Evolutionary conservation across 2,888 invertebrate species (phyloP), one percentile per base, ranked within the genome.

Genomic region (Sinelater perroti): DNA sequence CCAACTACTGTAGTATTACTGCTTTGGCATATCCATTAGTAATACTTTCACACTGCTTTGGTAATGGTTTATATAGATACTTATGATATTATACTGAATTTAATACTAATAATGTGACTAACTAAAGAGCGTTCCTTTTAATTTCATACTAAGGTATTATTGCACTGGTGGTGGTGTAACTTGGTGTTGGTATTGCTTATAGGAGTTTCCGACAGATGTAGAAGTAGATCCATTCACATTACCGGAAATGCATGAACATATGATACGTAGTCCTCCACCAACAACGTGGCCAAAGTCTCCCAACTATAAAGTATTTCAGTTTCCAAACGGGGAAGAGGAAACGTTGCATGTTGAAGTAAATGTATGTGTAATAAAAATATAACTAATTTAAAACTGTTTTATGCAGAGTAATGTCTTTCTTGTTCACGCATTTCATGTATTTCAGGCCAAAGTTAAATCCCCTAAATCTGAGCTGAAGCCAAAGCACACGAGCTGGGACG

Each of bases 251-350:
- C 91, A 91, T 70, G 89, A 91, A 71, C 90, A 91, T 73, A 86
- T 91, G 83, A 90, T 91, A 45, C 81, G 91, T 58, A 90, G 90
- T 64, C 91, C 91, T 18, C 91, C 91, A 1, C 91, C 91, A 0
- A 89, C 86, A 13, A 86, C 85, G 62, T 90, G 90, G 89, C 88
- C 90, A 18, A 80, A 82, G 66, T 81, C 83, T 30, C 83, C 84
- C n/a, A 80, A 79, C 70, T 80, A 78, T 65, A 76, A 74, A 66
- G 76, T 82, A 51, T 85, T 85, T 70, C 80, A 82, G 63, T 85
- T 85, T 70, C 82, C 84, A 1, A 78, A 78, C 67, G 78, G 75
- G 33, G 79, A 79, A 57, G 79, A 78, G 53, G 76, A 75, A 31
- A 77, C 76, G 28, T 72, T 78, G 61, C 78, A 79, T 66, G 77